These are phyloP conservation scores for Rousettus madagascariensis DNA, from an alignment of 2,797 vertebrate genomes.

Conservation along the genomic window DNA sequence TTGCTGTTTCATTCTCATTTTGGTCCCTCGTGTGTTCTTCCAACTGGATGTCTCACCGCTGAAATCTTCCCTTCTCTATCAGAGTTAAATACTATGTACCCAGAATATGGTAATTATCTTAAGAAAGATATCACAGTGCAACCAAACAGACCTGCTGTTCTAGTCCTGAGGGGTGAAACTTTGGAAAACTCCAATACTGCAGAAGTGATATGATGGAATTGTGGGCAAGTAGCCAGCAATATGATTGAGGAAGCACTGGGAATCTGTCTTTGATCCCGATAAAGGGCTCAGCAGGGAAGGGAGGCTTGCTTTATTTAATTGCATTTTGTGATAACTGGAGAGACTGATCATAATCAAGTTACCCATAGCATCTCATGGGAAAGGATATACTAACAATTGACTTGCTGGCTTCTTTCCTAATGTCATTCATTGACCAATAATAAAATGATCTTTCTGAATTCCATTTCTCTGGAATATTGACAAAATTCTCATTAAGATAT, in stretches of 20 bases:
- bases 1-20: too few species aligned
- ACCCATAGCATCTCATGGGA: neutral
- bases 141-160: neutral
- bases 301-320: constrained; percentile 7
- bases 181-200: neutral
- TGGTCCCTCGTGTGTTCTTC: too few species aligned
- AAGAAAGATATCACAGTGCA: neutral
- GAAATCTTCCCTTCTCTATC: too few species aligned
- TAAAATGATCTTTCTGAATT: constrained; percentile 33
- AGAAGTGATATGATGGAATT: neutral
- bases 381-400: neutral
- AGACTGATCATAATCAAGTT: neutral
- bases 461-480: constrained; percentile 2
- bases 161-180: neutral
- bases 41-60: too few species aligned
- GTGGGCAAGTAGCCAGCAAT: neutral
- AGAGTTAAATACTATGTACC: neutral
- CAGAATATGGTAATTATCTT: neutral
- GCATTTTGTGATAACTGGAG: neutral
- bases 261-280: neutral
- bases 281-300: neutral
- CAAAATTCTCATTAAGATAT: neutral
- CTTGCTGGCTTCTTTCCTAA: neutral
- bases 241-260: neutral
- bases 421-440: neutral